Conservation (phyloP, 2,113 vertebrate species). For the Sander lucioperca region DNA sequence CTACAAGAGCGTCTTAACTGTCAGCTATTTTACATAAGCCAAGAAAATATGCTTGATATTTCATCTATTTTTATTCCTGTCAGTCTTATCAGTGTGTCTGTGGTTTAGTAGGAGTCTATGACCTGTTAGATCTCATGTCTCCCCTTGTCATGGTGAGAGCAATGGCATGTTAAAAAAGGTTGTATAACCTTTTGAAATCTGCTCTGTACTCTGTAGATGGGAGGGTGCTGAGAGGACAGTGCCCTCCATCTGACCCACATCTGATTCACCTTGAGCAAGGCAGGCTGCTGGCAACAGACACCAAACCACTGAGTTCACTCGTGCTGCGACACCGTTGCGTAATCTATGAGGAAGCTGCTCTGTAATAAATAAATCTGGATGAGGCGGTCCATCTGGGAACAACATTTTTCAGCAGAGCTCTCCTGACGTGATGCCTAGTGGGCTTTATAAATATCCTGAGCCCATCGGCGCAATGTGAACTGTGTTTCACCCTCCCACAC, state of each 20-base stretch:
- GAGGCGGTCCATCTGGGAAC: constrained; percentile 79
- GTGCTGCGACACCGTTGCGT: constrained; percentile 71
- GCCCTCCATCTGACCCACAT: constrained; percentile 75
- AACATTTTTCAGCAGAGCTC: constrained; percentile 75
- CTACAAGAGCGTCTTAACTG: constrained; percentile 27
- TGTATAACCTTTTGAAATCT: constrained; percentile 53
- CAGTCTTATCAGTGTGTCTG: constrained; percentile 60
- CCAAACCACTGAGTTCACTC: constrained; percentile 60
- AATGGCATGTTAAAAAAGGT: constrained; percentile 48
- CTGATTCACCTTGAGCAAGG: constrained; percentile 79
- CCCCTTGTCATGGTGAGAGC: constrained; percentile 52
- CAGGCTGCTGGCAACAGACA: constrained; percentile 61
- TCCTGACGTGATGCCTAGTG: constrained; percentile 78
- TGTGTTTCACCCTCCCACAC: constrained; percentile 82
- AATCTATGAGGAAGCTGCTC: constrained; percentile 74
- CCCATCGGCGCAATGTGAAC: constrained; percentile 78
- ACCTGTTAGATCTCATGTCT: constrained; percentile 61
- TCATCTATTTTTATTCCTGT: constrained; percentile 56
- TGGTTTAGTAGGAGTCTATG: constrained; percentile 45
- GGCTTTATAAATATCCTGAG: constrained; percentile 82
- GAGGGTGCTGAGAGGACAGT: constrained; percentile 47
- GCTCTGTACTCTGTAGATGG: constrained; percentile 44
- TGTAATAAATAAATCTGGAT: constrained; percentile 76
- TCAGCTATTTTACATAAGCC: constrained; percentile 53
- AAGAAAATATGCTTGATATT: constrained; percentile 46